Conservation (phyloP, 1,140 invertebrate species). For the Xylocopa sonorina region DNA sequence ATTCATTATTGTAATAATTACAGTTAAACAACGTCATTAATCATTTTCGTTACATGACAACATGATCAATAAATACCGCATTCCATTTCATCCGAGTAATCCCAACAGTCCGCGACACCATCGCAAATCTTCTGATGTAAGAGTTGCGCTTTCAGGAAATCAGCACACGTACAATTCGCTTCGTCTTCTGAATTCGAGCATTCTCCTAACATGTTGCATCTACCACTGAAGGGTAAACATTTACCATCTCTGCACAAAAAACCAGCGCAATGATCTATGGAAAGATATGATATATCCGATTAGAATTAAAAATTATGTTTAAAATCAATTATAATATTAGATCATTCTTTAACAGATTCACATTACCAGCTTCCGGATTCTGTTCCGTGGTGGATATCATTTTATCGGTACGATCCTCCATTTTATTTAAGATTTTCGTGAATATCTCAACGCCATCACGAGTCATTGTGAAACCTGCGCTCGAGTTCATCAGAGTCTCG, state of each 20-base stretch:
- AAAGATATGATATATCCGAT: neutral
- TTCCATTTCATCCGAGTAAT: slow-evolving; percentile 90
- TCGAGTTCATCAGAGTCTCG: slow-evolving; percentile 62
- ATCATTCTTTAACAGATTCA: too few relatives aligned
- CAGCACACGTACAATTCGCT: slow-evolving; percentile 88
- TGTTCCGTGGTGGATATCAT: slow-evolving; percentile 70
- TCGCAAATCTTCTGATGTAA: slow-evolving; percentile 90
- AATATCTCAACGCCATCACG: slow-evolving; percentile 86
- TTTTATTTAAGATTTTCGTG: slow-evolving; percentile 86
- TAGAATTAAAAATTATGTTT: neutral
- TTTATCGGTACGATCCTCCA: slow-evolving; percentile 71
- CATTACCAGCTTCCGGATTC: slow-evolving; percentile 46
- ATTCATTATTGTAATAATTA: too few relatives aligned
- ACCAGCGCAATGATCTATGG: slow-evolving; percentile 71
- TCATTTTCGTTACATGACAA: too few relatives aligned
- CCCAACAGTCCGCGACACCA: slow-evolving; percentile 90
- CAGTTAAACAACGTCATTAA: too few relatives aligned
- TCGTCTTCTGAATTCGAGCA: slow-evolving; percentile 89
- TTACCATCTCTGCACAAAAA: slow-evolving; percentile 84
- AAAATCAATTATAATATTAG: too few relatives aligned
- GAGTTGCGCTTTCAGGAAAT: slow-evolving; percentile 87
- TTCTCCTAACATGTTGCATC: slow-evolving; percentile 89
- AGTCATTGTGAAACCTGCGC: slow-evolving; percentile 83
- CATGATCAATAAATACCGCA: slow-evolving; percentile 84
- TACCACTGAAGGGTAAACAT: slow-evolving; percentile 86